A percentile compares a stretch with the other conserved stretches of the same genome.
phyloP scores from a whole-genome alignment of 2,113 vertebrate genomes.

The Dicentrarchus labrax region DNA sequence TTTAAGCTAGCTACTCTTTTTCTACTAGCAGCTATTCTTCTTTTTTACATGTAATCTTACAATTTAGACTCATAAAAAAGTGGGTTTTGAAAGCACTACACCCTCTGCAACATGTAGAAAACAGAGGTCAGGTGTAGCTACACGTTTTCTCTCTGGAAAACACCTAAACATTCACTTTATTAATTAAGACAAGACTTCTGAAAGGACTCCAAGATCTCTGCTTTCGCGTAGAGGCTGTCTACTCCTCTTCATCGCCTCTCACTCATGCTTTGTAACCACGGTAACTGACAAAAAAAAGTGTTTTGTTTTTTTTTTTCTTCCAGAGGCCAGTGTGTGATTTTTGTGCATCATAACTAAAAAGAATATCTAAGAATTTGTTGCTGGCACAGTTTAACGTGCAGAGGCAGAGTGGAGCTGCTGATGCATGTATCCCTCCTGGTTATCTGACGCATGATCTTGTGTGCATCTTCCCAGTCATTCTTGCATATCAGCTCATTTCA shows the following conservation, averaged over 20 bases:
- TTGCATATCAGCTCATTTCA: conserved; percentile 61
- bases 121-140: not conserved
- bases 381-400: conserved; percentile 34
- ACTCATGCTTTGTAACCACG: conserved; percentile 68
- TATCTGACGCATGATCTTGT: conserved; percentile 57
- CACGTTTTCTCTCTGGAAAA: conserved; percentile 12
- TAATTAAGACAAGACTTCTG: conserved; percentile 18
- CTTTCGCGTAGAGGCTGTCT: conserved; percentile 25
- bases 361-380: conserved; percentile 38
- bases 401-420: conserved; percentile 35
- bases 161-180: not conserved
- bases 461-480: conserved; percentile 49
- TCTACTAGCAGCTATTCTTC: not conserved
- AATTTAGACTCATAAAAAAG: not conserved
- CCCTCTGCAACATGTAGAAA: too few relatives aligned
- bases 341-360: conserved; percentile 21
- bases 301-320: conserved; percentile 13
- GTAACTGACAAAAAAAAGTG: conserved; percentile 53
- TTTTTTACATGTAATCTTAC: not conserved
- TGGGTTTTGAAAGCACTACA: not conserved
- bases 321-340: conserved; percentile 33
- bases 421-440: conserved; percentile 45
- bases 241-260: conserved; percentile 38
- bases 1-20: not conserved
- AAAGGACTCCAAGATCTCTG: conserved; percentile 19